Percentiles rank a stretch among this genome's conserved stretches.
Evolutionary conservation across 2,113 vertebrate species (phyloP).

Genomic region (Gopherus flavomarginatus): DNA sequence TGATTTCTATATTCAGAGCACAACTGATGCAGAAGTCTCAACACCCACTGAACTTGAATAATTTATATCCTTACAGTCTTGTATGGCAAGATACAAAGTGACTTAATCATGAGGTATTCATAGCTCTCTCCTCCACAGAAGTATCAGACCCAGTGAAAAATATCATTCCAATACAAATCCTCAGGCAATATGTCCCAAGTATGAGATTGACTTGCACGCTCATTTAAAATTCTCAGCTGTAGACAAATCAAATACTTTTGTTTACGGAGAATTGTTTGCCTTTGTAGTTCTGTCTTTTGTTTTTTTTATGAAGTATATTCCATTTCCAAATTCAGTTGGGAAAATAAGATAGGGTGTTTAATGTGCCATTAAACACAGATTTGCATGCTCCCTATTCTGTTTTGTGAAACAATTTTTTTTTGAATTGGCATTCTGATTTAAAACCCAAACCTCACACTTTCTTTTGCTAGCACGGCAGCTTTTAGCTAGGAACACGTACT

Average conservation of each 20-base stretch:
- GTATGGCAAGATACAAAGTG: constrained; percentile 74
- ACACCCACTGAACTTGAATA: constrained; percentile 81
- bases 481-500: background rate
- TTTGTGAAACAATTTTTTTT: background rate
- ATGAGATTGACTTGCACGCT: background rate
- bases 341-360: constrained; percentile 23
- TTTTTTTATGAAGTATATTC: constrained; percentile 17
- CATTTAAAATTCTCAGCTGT: constrained; percentile 60
- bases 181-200: constrained; percentile 25
- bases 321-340: constrained; percentile 27
- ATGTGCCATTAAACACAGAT: background rate
- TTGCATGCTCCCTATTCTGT: rapidly evolving
- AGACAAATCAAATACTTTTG: constrained; percentile 47
- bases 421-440: background rate
- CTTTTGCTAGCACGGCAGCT: background rate
- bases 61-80: constrained; percentile 76
- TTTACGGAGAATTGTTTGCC: background rate
- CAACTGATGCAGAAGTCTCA: constrained; percentile 71
- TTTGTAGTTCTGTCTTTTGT: constrained; percentile 30
- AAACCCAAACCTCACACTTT: background rate
- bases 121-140: constrained; percentile 63
- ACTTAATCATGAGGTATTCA: constrained; percentile 76
- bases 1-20: constrained; percentile 74
- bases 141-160: constrained; percentile 46
- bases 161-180: constrained; percentile 53